Evolutionary conservation across 2,888 invertebrate genomes (phyloP), one percentile per base, ranked within the genome.

Genomic region (Phanerotoma sp.): DNA sequence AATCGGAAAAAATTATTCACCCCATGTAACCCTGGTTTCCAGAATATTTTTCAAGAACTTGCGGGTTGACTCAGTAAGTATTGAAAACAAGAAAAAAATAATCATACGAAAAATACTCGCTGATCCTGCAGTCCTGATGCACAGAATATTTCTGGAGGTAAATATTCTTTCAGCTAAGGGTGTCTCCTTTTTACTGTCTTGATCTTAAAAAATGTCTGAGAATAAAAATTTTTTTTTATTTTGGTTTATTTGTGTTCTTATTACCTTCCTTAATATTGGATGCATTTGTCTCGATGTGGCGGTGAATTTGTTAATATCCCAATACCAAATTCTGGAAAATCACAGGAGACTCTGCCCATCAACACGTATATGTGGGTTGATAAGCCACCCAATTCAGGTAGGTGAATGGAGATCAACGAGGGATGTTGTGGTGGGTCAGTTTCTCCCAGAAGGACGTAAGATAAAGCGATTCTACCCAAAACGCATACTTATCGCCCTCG

Each of bases 11-110:
- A 62, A 42, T 62, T 57, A 28, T 16, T 9, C 16, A 33, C 41
- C 40, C 44, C 53, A 66, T 67, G 65, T n/a, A 16, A 46, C 58
- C 72, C 72, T 69, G 68, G 30, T 72, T 60, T 51, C 6, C 25
- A 54, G 63, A 64, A 68, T 67, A 65, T 63, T 67, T 64, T 55
- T 58, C 62, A 6, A 42, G n/a, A 33, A 25, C 38, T 21, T 5
- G 42, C n/a, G n/a, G n/a, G n/a, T n/a, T n/a, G 5, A 18, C 20
- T 28, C 10, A 20, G 1, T 16, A 38, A 32, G 42, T n/a, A 13
- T 16, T 10, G 46, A 5, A 55, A 55, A 47, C 22, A 53, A 25
- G n/a, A 22, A 18, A 25, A 47, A 33, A 21, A n/a, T n/a, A n/a
- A 22, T 32, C 28, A 11, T 25, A 44, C 60, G 57, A 60, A 60